Conservation (phyloP, 2,888 invertebrate species). For the Mongoloraphidia duomilia region DNA sequence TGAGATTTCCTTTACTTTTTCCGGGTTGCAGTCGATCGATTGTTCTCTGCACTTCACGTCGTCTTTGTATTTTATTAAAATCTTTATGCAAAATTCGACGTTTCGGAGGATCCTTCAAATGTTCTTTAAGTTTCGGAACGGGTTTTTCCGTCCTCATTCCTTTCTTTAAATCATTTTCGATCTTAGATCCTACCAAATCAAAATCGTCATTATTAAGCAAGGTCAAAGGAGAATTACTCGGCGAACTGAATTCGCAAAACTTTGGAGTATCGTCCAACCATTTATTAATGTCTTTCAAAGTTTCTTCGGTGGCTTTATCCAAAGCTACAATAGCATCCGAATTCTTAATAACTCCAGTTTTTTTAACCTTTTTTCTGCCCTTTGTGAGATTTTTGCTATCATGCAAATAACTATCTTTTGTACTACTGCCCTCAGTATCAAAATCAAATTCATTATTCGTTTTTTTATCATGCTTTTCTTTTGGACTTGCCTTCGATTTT, state of each 20-base stretch:
- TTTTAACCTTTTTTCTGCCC: constrained; percentile 21
- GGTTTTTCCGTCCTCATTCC: constrained; percentile 24
- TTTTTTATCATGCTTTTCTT: constrained; percentile 13
- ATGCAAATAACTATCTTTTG: constrained; percentile 19
- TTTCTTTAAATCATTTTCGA: constrained; percentile 24
- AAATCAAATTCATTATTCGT: constrained; percentile 16
- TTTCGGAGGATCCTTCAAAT: constrained; percentile 26
- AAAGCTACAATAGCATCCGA: constrained; percentile 45
- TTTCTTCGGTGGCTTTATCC: constrained; percentile 59
- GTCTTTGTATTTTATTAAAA: constrained; percentile 30
- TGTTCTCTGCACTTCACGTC: constrained; percentile 62
- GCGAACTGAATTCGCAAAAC: constrained; percentile 59
- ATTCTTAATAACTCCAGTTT: constrained; percentile 25
- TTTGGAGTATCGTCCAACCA: constrained; percentile 78
- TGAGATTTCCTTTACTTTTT: constrained; percentile 73
- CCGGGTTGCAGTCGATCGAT: constrained; percentile 75
- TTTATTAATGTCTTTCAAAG: constrained; percentile 73
- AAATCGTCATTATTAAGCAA: constrained; percentile 49
- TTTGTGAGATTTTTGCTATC: constrained; percentile 16
- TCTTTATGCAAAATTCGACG: constrained; percentile 28
- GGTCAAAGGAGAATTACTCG: constrained; percentile 60
- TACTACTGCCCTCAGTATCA: constrained; percentile 23
- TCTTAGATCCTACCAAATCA: constrained; percentile 30
- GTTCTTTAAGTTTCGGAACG: constrained; percentile 24
- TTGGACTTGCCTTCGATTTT: constrained; percentile 16